Evolutionary conservation across 2,113 vertebrate genomes (phyloP).

Genomic region (Cisticola juncidis): DNA sequence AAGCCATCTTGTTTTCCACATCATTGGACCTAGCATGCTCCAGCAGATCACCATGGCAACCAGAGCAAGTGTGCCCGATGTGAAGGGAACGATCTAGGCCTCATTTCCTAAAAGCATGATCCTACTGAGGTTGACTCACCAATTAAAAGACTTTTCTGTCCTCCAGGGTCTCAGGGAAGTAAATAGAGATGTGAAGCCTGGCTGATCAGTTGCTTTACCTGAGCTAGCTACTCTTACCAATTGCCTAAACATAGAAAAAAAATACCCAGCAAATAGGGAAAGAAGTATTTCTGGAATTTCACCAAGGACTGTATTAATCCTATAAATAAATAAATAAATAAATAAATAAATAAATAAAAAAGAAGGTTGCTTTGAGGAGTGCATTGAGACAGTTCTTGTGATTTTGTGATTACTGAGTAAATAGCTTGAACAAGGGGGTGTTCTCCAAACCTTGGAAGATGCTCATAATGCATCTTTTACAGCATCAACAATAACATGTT

Average conservation of each 20-base stretch:
- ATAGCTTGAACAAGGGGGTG: not conserved
- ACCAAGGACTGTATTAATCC: not conserved
- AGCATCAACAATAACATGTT: conserved; percentile 40
- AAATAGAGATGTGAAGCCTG: conserved; percentile 47
- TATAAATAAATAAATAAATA: not conserved
- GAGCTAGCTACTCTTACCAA: conserved; percentile 10
- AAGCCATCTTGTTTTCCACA: conserved; percentile 80
- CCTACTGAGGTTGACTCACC: conserved; percentile 67
- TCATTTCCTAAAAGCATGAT: conserved; percentile 73
- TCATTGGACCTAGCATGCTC: conserved; percentile 65
- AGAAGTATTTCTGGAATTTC: not conserved
- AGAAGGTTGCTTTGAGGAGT: not conserved
- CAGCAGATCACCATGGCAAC: conserved; percentile 76
- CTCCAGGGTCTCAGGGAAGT: conserved; percentile 58
- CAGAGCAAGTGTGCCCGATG: conserved; percentile 45
- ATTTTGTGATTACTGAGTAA: conserved; percentile 23
- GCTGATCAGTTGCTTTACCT: conserved; percentile 58
- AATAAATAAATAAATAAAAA: not conserved
- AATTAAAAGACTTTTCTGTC: conserved; percentile 73
- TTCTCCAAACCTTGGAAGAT: conserved; percentile 22
- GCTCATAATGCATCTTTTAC: conserved; percentile 13
- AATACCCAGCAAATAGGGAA: not conserved
- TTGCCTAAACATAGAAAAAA: not conserved
- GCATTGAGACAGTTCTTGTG: not conserved
- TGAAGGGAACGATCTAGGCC: conserved; percentile 66